Conservation (phyloP, 2,113 vertebrate species). For the Danio rerio region GRCz12tu NC_133191.1:50317001-50317500, state of each 20-base stretch:
- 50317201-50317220: slow-evolving; percentile 70
- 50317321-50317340: slow-evolving; percentile 55
- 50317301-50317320: slow-evolving; percentile 59
- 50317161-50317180: slow-evolving; percentile 75
- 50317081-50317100: slow-evolving; percentile 78
- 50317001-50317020: slow-evolving; percentile 70
- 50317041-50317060: slow-evolving; percentile 79
- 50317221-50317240: slow-evolving; percentile 63
- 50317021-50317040: slow-evolving; percentile 73
- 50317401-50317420: slow-evolving; percentile 54
- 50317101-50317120: slow-evolving; percentile 82
- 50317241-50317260: slow-evolving; percentile 49
- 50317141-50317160: slow-evolving; percentile 79
- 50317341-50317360: slow-evolving; percentile 64
- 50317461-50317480: background rate
- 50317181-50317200: slow-evolving; percentile 71
- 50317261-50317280: slow-evolving; percentile 25
- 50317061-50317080: slow-evolving; percentile 71
- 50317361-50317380: slow-evolving; percentile 62
- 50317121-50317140: slow-evolving; percentile 77
- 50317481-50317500: background rate
- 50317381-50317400: slow-evolving; percentile 47
- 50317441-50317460: background rate
- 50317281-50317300: slow-evolving; percentile 62
- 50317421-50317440: slow-evolving; percentile 35